Conservation (phyloP, 2,888 invertebrate genomes). For the Ornithoptera alexandrae region DNA sequence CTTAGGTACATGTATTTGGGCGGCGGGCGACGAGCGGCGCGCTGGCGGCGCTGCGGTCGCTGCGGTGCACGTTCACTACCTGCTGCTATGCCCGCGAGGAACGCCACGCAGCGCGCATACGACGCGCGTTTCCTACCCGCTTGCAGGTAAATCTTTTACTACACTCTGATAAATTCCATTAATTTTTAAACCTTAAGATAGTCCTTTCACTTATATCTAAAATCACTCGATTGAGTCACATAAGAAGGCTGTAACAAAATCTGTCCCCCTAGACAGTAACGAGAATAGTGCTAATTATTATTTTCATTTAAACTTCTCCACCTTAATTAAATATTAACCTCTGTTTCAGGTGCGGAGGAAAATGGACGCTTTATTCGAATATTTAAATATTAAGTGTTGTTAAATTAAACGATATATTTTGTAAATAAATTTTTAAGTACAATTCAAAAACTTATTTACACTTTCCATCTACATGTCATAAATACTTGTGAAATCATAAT, state of each 20-base stretch:
- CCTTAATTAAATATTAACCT: no score
- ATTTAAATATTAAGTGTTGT: slow-evolving; percentile 36
- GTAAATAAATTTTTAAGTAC: slow-evolving; percentile 30
- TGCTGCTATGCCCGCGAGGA: slow-evolving; percentile 45
- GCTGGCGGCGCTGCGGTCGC: slow-evolving; percentile 60
- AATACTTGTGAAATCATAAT: no score
- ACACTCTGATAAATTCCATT: no score
- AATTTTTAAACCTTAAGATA: no score
- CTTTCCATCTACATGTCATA: no score
- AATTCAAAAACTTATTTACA: no score
- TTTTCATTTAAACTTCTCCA: no score
- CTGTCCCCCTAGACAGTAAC: not conserved
- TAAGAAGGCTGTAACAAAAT: no score
- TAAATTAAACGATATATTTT: slow-evolving; percentile 18
- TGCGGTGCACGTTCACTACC: slow-evolving; percentile 61
- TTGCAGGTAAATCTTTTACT: slow-evolving; percentile 52
- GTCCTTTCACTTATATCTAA: no score
- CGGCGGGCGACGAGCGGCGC: slow-evolving; percentile 51
- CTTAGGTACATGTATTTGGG: slow-evolving; percentile 70
- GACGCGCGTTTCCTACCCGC: slow-evolving; percentile 54
- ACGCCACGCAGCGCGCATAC: slow-evolving; percentile 57
- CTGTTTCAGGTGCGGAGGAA: slow-evolving; percentile 79
- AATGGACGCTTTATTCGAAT: slow-evolving; percentile 76
- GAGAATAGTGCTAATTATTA: no score
- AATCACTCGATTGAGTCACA: no score